These are phyloP conservation scores for Lithobius niger DNA, from an alignment of 1,140 invertebrate genomes.

Conservation along the genomic window DNA sequence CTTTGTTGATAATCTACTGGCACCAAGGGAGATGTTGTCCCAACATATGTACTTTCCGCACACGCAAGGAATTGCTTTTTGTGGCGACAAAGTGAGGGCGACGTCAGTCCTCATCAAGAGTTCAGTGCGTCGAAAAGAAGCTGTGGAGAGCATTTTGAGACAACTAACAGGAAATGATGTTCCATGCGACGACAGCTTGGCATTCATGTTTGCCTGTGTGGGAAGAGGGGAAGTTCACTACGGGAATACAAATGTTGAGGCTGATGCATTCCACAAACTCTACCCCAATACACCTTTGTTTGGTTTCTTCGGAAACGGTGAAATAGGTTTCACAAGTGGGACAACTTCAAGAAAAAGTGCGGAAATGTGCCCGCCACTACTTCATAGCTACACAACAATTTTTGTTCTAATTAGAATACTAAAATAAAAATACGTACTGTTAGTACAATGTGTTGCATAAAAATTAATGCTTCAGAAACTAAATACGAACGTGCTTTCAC, in stretches of 20 bases:
- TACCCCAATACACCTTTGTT: slow-evolving; percentile 43
- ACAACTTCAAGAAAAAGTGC: slow-evolving; percentile 9
- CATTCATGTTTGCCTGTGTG: slow-evolving; percentile 45
- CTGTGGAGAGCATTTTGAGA: slow-evolving; percentile 22
- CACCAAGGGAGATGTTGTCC: slow-evolving; percentile 6
- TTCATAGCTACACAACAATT: slow-evolving; percentile 9
- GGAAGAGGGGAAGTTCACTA: slow-evolving; percentile 35
- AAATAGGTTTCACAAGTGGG: slow-evolving; percentile 38
- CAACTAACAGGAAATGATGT: slow-evolving; percentile 28
- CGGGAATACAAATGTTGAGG: slow-evolving; percentile 36
- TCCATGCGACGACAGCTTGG: slow-evolving; percentile 32
- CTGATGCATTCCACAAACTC: slow-evolving; percentile 38
- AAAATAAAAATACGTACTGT: too few species aligned
- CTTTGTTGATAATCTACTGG: slow-evolving; percentile 14
- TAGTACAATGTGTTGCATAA: too few species aligned
- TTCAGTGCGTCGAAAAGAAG: slow-evolving; percentile 17
- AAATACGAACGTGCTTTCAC: too few species aligned
- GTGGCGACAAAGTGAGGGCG: slow-evolving; percentile 25
- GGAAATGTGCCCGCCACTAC: neutral
- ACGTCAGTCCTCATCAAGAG: slow-evolving; percentile 26
- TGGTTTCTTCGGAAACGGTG: slow-evolving; percentile 45
- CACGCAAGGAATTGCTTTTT: slow-evolving; percentile 24
- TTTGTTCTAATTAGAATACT: slow-evolving; percentile 7
- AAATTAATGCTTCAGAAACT: too few species aligned
- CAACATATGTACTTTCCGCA: neutral